Evolutionary conservation across 2,888 invertebrate species (phyloP), one percentile per base, ranked within the genome.

Genomic region (Aromia moschata): DNA sequence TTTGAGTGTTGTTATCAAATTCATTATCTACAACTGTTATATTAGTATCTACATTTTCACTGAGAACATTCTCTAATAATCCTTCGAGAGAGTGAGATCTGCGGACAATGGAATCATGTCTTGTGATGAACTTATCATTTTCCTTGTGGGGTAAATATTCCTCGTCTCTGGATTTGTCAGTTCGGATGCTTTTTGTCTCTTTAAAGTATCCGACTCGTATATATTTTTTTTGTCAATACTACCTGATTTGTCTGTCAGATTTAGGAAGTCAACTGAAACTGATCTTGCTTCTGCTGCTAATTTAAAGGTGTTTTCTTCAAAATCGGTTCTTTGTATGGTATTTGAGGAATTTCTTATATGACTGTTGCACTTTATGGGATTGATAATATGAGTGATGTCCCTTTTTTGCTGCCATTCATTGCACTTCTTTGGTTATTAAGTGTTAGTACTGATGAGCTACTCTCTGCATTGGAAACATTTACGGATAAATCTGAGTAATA

Each of bases 401-500:
- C 84, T n/a, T n/a, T 83, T 79, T 86, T 86, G 76, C 84, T 86
- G 20, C 84, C 84, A 56, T 84, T 81, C 15, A 60, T 84, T 11
- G 88, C 85, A 37, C 88, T 88, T 46, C 91, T 81, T 78, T 91
- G 91, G 77, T 92, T 92, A 72, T 92, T 92, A 25, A 92, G 70
- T 31, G 79, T 79, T 58, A 79, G 64, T 16, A 77, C 74, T 1
- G 76, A 70, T 11, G 74, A 73, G 17, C 65, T 70, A 51, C 70
- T 76, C 33, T 75, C 72, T 15, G 68, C 73, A 54, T 72, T 69
- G 0, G 74, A 71, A 60, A n/a, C n/a, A n/a, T 77, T 76, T 69
- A 78, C 71, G 1, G 83, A 88, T 46, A 88, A 83, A 78, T 94
- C 94, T 0, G 94, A 93, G 77, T 94, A 94, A 74, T 94, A 94